Percentiles rank a stretch among this genome's conserved stretches.
Conservation (phyloP, 2,888 invertebrate species). For the Smittia sp. region DNA sequence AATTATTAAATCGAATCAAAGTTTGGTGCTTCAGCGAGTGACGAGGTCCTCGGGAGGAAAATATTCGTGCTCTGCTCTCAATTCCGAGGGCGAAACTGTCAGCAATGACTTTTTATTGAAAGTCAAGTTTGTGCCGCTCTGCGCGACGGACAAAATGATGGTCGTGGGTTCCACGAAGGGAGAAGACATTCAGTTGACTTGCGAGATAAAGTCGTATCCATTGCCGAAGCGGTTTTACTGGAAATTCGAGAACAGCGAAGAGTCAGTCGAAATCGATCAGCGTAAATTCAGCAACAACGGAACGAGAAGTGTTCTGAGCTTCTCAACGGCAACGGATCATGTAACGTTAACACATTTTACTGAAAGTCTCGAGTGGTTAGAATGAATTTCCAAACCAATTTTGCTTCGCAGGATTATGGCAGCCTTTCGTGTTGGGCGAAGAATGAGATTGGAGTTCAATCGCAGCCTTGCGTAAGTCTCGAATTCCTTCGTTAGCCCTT, state of each 20-base stretch:
- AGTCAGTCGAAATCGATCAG: conserved; percentile 37
- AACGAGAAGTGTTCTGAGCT: conserved; percentile 37
- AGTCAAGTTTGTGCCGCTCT: conserved; percentile 69
- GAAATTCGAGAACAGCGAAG: conserved; percentile 42
- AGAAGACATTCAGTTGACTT: conserved; percentile 73
- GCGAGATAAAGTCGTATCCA: conserved; percentile 81
- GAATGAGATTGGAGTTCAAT: conserved; percentile 72
- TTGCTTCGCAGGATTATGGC: conserved; percentile 67
- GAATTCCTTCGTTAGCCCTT: too few species aligned
- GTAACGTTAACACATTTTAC: conserved; percentile 24
- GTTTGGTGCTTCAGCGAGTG: conserved; percentile 78
- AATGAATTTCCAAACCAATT: background rate
- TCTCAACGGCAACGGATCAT: conserved; percentile 58
- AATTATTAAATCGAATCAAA: conserved; percentile 81
- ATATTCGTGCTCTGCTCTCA: conserved; percentile 77
- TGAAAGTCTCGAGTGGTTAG: background rate
- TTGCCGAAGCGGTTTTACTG: conserved; percentile 55
- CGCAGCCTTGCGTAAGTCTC: conserved; percentile 69
- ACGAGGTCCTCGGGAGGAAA: conserved; percentile 73
- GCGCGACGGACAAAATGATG: conserved; percentile 64
- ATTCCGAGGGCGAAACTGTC: conserved; percentile 74
- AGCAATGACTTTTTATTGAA: conserved; percentile 75
- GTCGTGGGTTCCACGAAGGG: conserved; percentile 78
- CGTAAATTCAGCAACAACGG: conserved; percentile 40
- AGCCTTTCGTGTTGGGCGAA: conserved; percentile 75